Percentiles rank a stretch among this genome's conserved stretches.
Evolutionary conservation across 1,140 invertebrate genomes (phyloP).

Genomic region (Gyrodactylus bullatarudis): DNA sequence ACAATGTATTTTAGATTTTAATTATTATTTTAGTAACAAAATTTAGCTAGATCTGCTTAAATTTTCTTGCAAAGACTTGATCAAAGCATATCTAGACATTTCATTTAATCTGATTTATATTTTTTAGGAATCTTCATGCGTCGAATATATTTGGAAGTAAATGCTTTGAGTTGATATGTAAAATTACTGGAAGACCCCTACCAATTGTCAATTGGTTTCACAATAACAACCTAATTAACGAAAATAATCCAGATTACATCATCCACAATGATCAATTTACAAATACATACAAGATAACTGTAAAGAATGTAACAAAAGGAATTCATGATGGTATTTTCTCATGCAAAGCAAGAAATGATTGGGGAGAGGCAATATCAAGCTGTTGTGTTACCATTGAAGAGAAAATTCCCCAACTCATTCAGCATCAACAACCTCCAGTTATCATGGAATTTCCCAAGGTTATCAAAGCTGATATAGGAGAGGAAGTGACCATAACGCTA

Average conservation of each 20-base stretch:
- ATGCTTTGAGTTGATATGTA: background rate
- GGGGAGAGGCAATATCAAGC: background rate
- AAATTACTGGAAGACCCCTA: background rate
- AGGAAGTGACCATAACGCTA: background rate
- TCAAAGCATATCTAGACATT: no score
- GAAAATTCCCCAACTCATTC: background rate
- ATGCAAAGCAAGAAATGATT: background rate
- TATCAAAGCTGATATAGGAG: background rate
- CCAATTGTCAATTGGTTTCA: background rate
- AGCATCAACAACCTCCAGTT: background rate
- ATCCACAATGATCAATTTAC: background rate
- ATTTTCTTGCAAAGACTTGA: no score
- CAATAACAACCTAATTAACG: background rate
- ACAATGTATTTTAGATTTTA: no score
- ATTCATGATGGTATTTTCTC: background rate
- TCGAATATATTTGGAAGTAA: background rate
- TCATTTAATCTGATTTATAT: no score
- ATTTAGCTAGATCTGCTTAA: no score
- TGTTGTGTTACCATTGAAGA: background rate
- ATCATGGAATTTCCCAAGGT: background rate
- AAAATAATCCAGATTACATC: background rate
- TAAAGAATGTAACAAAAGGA: background rate
- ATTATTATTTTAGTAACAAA: no score
- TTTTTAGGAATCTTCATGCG: background rate
- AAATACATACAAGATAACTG: background rate